A percentile compares a stretch with the other conserved stretches of the same genome.
phyloP scores from a whole-genome alignment of 1,140 invertebrate species.

The Orchestia grillus region DNA sequence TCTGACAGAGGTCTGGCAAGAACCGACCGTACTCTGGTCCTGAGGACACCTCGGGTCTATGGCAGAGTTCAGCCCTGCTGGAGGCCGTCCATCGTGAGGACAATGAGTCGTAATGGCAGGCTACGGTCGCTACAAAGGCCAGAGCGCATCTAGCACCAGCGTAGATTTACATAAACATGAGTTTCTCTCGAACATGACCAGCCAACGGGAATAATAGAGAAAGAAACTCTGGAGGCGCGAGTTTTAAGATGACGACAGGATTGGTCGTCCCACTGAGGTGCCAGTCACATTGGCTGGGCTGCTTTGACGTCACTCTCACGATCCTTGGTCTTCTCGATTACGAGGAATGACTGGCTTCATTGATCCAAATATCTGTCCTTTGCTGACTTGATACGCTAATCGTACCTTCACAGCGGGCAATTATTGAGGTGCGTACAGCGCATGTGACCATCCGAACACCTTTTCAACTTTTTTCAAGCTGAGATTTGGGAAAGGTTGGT shows the following conservation, averaged over 20 bases:
- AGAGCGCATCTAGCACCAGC: not conserved
- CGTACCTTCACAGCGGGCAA: not conserved
- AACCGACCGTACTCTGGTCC: no score
- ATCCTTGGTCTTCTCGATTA: not conserved
- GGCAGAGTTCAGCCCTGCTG: not conserved
- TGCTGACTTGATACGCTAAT: not conserved
- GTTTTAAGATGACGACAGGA: not conserved
- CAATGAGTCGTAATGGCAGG: slow-evolving; percentile 45
- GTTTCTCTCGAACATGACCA: slow-evolving; percentile 33
- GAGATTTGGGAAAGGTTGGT: no score
- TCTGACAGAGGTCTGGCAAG: not conserved
- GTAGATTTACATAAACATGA: slow-evolving; percentile 53
- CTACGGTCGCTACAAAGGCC: slow-evolving; percentile 29
- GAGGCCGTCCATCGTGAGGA: not conserved
- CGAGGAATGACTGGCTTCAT: not conserved
- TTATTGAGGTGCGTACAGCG: no score
- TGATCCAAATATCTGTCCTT: not conserved
- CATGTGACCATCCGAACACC: not conserved
- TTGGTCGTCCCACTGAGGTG: not conserved
- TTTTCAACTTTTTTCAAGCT: no score
- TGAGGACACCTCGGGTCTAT: not conserved
- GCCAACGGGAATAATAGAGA: not conserved
- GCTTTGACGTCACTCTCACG: not conserved
- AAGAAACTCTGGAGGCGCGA: slow-evolving; percentile 5
- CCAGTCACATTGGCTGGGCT: not conserved